Base-by-base conservation (phyloP, 2,113 vertebrate genomes). In the Pachypanchax playfairii region DNA sequence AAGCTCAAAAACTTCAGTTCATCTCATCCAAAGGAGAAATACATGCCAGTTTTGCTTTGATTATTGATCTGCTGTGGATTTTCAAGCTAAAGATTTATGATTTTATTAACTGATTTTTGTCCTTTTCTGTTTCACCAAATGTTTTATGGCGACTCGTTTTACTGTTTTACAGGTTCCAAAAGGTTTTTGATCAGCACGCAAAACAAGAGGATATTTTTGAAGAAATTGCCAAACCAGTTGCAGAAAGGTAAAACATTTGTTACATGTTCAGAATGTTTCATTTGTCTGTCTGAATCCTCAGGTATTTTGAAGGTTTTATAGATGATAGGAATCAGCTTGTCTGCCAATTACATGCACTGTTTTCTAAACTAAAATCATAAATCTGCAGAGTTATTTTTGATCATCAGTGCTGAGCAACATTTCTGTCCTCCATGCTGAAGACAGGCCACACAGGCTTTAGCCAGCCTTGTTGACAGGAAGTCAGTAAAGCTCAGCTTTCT, bases 121-220 rank as follows among this genome's bases (percentile, higher is more conserved):
- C 58, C 6, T 39, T 55, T 18, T 57, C 1, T 57, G 22, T 52
- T 39, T 33, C n/a, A 0, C 6, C 0, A 15, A 9, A 11, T 4
- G 21, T 15, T 29, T 2, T 65, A 42, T 39, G 3, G n/a, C n/a
- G n/a, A n/a, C 55, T 44, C 6, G 22, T 60, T 21, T 58, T 11
- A 5, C 29, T 70, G 50, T 25, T 55, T 12, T 53, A 11, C 64
- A 99, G 97, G 86, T 98, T 98, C 91, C 93, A 94, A 81, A 94
- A 93, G 72, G 93, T 98, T 70, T 99, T 98, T 85, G 94, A 97
- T 92, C 95, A 96, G 80, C 86, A 88, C 4, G 52, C 72, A 73
- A 94, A 94, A 76, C 97, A 98, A 90, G 97, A 98, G 41, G 92
- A 92, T 18, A 74, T 98, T 80, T 99, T 99, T 87, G 93, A 96